Evolutionary conservation across 2,797 vertebrate species (phyloP).

Genomic region (Tamandua tetradactyla): DNA sequence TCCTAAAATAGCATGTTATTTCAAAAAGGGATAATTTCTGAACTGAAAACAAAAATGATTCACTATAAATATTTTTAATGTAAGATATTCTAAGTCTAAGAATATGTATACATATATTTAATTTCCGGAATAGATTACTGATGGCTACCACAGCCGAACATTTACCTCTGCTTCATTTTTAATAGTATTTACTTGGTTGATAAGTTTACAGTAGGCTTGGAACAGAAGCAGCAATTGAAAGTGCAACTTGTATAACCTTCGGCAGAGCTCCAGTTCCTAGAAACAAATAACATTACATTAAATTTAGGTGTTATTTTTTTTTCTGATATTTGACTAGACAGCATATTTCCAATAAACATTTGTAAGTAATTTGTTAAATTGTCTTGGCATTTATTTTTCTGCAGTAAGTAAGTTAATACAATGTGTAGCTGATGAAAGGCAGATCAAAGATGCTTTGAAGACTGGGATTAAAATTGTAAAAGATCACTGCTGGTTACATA

Average conservation of each 20-base stretch:
- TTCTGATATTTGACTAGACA: conserved; percentile 47
- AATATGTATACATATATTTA: background rate
- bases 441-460: conserved; percentile 73
- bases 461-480: conserved; percentile 70
- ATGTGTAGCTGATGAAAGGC: conserved; percentile 79
- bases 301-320: conserved; percentile 14
- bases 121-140: background rate
- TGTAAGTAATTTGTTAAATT: conserved; percentile 76
- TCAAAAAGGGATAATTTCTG: background rate
- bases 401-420: conserved; percentile 79
- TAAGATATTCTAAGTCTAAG: background rate
- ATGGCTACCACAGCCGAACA: background rate
- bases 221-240: conserved; percentile 98
- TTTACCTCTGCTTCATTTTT: conserved; percentile 96
- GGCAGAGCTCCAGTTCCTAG: conserved; percentile 97
- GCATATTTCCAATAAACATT: conserved; percentile 70
- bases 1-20: conserved; percentile 6
- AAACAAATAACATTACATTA: conserved; percentile 67
- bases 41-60: conserved; percentile 45
- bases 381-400: conserved; percentile 72
- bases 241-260: conserved; percentile 97
- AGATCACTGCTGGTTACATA: conserved; percentile 56
- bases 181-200: conserved; percentile 95
- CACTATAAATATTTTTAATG: background rate
- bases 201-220: conserved; percentile 98